Evolutionary conservation across 1,140 invertebrate species (phyloP).

Genomic region (Magallana gigas): DNA sequence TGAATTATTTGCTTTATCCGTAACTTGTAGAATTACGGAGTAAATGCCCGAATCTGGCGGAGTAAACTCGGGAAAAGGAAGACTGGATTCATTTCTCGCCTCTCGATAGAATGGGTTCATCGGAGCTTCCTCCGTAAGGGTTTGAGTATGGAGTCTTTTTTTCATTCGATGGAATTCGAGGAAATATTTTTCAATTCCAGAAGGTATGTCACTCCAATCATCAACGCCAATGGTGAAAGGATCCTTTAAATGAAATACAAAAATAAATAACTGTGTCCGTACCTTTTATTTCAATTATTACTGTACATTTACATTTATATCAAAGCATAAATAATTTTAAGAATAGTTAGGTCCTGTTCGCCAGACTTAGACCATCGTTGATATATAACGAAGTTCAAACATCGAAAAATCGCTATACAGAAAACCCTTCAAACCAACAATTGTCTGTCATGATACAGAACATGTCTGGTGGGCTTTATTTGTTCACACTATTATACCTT

Average conservation of each 20-base stretch:
- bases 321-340: too few species aligned
- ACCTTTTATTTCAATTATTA: too few species aligned
- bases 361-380: too few species aligned
- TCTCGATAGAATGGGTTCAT: background rate
- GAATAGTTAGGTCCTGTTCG: too few species aligned
- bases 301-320: too few species aligned
- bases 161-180: conserved; percentile 57
- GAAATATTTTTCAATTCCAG: conserved; percentile 56
- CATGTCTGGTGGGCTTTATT: too few species aligned
- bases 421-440: too few species aligned
- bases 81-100: background rate
- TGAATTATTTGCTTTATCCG: conserved; percentile 65
- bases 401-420: too few species aligned
- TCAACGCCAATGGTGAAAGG: conserved; percentile 53
- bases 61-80: conserved; percentile 46
- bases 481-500: background rate
- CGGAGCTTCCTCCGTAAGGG: background rate
- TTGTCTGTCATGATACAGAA: too few species aligned
- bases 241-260: background rate
- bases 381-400: too few species aligned
- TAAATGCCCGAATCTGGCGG: conserved; percentile 59
- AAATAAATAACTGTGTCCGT: background rate
- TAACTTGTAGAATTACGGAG: conserved; percentile 61
- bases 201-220: conserved; percentile 58
- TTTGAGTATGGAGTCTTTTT: background rate